Base-by-base conservation (phyloP, 1,140 invertebrate species). In the Tetramorium alpestre region DNA sequence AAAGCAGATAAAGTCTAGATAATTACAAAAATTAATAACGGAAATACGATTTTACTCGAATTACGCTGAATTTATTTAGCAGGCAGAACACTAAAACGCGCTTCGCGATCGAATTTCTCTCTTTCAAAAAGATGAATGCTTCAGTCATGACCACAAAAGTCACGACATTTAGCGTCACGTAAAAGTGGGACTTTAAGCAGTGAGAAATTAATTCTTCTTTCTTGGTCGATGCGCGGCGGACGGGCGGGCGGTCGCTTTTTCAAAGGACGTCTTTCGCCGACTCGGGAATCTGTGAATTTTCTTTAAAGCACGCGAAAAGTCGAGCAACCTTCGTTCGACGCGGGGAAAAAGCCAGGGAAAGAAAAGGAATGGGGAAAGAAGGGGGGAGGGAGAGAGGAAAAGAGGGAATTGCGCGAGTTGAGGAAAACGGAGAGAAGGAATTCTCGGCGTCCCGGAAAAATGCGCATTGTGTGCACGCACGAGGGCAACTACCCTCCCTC, bases 391-490 rank as follows among this genome's bases (percentile, higher is more conserved):
- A 22, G 3, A 5, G 10, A 28, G 22, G 44, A 25, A 75, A 62
- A 22, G 41, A 54, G 75, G 67, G 85, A 86, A 78, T 78, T 73
- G 82, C 85, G 73, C 73, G 58, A 86, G 58, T 70, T 82, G 67
- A 73, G 86, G 84, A 85, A 75, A 80, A 67, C 72, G 87, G 82
- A 88, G 87, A 86, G 54, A 77, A 86, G 89, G 65, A 88, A 91
- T 91, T 91, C 85, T 82, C 87, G 89, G 86, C 84, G 90, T 88
- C 65, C 73, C 80, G 89, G 87, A 91, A 91, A 91, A 91, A 87
- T 86, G 90, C 41, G 90, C 87, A 91, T 91, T 91, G 88, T 88
- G 73, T 77, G 82, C 81, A 90, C 84, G 87, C 81, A 88, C 87
- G 87, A 58, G 65, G 88, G 87, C 87, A 84, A 85, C 81, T 81